Conservation (phyloP, 2,113 vertebrate genomes). For the Edolisoma coerulescens region DNA sequence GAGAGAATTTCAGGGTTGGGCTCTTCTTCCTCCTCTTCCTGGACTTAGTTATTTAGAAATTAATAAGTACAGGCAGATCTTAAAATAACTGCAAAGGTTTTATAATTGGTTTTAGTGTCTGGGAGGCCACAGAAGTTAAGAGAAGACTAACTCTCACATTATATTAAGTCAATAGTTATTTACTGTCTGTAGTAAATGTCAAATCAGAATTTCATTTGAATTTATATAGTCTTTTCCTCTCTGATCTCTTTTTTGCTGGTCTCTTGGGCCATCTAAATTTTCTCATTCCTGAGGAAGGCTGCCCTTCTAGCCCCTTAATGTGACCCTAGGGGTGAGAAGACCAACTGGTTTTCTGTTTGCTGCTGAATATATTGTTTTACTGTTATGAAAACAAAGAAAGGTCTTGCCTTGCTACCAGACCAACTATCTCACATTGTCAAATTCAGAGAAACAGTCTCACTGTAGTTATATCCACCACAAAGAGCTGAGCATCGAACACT, state of each 20-base stretch:
- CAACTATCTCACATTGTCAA: neutral
- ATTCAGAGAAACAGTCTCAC: neutral
- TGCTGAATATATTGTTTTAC: neutral
- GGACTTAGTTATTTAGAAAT: neutral
- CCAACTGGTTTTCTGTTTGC: neutral
- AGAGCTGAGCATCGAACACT: accelerated
- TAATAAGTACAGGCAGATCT: neutral
- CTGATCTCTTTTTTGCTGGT: neutral
- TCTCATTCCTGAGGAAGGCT: neutral
- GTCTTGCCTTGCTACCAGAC: neutral
- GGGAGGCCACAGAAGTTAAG: neutral
- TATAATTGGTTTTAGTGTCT: neutral
- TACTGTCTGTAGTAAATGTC: neutral
- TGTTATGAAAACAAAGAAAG: neutral
- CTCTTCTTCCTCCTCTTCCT: neutral
- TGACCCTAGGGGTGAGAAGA: neutral
- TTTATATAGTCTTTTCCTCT: neutral
- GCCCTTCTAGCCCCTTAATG: neutral
- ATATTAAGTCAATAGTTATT: neutral
- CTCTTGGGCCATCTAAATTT: neutral
- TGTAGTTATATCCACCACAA: neutral
- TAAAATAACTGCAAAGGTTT: neutral
- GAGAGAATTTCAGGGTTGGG: neutral
- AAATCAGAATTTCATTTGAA: neutral
- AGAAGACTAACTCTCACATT: neutral